Conservation (phyloP, 2,113 vertebrate species). For the Heloderma charlesbogerti region DNA sequence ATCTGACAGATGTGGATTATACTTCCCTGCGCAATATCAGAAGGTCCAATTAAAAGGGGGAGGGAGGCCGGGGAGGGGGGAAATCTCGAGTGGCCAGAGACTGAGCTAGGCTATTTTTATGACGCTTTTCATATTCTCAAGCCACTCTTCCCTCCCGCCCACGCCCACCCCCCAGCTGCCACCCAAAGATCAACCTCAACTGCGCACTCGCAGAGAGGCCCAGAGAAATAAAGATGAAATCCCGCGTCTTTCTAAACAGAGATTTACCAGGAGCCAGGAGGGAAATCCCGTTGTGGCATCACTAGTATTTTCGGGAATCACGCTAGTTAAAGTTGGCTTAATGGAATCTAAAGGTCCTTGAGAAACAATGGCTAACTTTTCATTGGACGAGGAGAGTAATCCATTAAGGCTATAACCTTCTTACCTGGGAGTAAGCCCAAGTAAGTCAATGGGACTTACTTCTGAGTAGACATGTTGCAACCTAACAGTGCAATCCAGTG, state of each 20-base stretch:
- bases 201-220: too few species aligned
- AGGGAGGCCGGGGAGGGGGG: neutral
- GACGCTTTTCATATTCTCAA: neutral
- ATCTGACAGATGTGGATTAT: conserved; percentile 71
- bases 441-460: too few species aligned
- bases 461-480: too few species aligned
- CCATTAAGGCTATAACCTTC: neutral
- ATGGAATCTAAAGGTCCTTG: neutral
- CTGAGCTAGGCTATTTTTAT: too few species aligned
- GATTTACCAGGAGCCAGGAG: neutral
- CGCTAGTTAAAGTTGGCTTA: neutral
- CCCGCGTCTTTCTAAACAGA: neutral
- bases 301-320: neutral
- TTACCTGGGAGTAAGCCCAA: too few species aligned
- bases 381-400: neutral
- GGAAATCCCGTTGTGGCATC: neutral
- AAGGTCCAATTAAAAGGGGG: conserved; percentile 44
- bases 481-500: too few species aligned
- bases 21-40: conserved; percentile 61
- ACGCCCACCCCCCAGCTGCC: neutral
- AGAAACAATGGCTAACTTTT: neutral
- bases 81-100: neutral
- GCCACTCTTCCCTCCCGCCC: neutral
- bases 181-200: neutral
- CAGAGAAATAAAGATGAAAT: neutral